Evolutionary conservation across 2,888 invertebrate species (phyloP).

Genomic region (Congeria kusceri): DNA sequence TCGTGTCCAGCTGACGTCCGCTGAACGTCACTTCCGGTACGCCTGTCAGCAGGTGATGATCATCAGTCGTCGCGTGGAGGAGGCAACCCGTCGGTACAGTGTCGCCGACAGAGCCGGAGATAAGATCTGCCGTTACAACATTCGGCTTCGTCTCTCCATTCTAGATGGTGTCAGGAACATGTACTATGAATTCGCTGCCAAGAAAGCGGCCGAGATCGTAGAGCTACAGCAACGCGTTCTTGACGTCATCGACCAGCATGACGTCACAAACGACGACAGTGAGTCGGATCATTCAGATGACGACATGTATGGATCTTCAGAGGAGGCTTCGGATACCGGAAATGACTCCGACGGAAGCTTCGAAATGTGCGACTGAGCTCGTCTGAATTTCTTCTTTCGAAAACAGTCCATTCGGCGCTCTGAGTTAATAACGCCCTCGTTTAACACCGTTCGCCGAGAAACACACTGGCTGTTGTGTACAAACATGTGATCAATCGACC

Average conservation of each 20-base stretch:
- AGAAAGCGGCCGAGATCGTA: conserved; percentile 55
- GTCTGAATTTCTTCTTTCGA: neutral
- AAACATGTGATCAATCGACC: too few species aligned
- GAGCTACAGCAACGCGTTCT: conserved; percentile 44
- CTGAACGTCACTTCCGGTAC: conserved; percentile 43
- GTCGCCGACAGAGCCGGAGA: conserved; percentile 32
- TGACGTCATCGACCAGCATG: conserved; percentile 9
- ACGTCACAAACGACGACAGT: conserved; percentile 20
- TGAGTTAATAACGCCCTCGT: neutral
- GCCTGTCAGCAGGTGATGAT: conserved; percentile 54
- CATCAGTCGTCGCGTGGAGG: conserved; percentile 43
- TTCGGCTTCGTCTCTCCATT: conserved; percentile 50
- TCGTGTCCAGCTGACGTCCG: conserved; percentile 14
- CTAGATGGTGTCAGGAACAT: conserved; percentile 55
- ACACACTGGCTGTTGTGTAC: too few species aligned
- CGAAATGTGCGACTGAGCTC: neutral
- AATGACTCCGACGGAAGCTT: neutral
- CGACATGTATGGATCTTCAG: neutral
- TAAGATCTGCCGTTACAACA: conserved; percentile 46
- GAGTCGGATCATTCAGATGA: conserved; percentile 30
- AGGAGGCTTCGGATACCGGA: neutral
- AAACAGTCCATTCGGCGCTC: neutral
- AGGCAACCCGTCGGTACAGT: conserved; percentile 21
- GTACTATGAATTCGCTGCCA: conserved; percentile 57
- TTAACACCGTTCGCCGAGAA: too few species aligned